Percentiles rank a stretch among this genome's conserved stretches.
Conservation (phyloP, 1,140 invertebrate species). For the Drosophila burlai region DNA sequence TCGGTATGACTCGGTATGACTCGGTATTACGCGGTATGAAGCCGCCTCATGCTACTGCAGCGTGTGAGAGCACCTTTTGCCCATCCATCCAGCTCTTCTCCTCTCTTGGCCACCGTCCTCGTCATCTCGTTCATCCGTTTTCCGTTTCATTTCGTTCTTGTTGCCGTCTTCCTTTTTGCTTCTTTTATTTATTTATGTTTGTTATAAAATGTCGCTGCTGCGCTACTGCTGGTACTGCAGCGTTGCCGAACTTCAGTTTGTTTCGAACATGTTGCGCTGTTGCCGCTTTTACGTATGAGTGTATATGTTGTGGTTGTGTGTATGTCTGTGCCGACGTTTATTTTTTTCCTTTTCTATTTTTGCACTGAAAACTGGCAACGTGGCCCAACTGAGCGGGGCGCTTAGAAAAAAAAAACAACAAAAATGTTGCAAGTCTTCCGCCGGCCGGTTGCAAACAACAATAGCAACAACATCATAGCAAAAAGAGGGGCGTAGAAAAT, state of each 20-base stretch:
- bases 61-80: slow-evolving; percentile 7
- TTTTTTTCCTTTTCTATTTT: slow-evolving; percentile 22
- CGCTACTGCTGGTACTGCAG: slow-evolving; percentile 3
- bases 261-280: slow-evolving; percentile 36
- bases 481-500: slow-evolving; percentile 6
- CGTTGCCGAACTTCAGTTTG: slow-evolving; percentile 20
- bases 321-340: slow-evolving; percentile 1
- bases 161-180: slow-evolving; percentile 6
- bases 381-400: slow-evolving; percentile 1
- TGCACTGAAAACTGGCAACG: slow-evolving; percentile 65
- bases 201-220: slow-evolving; percentile 64
- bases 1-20: neutral
- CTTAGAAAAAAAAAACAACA: slow-evolving; percentile 24
- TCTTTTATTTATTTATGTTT: slow-evolving; percentile 70
- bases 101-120: neutral
- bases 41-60: slow-evolving; percentile 15
- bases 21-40: slow-evolving; percentile 12
- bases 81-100: too few relatives aligned
- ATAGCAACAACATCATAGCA: slow-evolving; percentile 7
- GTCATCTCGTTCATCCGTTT: neutral
- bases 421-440: slow-evolving; percentile 69
- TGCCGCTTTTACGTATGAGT: slow-evolving; percentile 45
- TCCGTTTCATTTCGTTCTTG: slow-evolving; percentile 32
- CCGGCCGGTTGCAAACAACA: slow-evolving; percentile 68
- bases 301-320: slow-evolving; percentile 11